A percentile compares a stretch with the other conserved stretches of the same genome.
These are phyloP conservation scores for Trimorus sp. DNA, from an alignment of 2,888 invertebrate genomes.

Conservation along the genomic window DNA sequence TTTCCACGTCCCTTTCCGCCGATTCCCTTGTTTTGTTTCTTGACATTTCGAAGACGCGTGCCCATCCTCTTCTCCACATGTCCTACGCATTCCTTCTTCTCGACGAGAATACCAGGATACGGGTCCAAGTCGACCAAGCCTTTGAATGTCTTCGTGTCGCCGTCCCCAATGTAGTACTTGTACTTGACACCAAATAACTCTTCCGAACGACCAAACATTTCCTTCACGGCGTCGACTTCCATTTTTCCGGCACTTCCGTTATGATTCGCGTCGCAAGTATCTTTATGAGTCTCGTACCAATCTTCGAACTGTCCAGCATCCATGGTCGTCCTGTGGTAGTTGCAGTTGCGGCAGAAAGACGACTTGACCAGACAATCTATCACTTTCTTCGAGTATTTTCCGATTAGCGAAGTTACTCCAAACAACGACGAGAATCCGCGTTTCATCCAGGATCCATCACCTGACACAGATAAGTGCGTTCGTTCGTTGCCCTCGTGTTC, in stretches of 20 bases:
- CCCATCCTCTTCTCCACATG: conserved; percentile 4
- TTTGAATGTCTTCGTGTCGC: conserved; percentile 5
- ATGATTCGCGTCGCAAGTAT: conserved; percentile 16
- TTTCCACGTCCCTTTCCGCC: conserved; percentile 12
- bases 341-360: conserved; percentile 11
- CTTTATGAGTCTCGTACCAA: conserved; percentile 23
- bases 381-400: conserved; percentile 51
- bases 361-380: conserved; percentile 7
- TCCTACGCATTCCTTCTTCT: conserved; percentile 5
- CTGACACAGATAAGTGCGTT: conserved; percentile 28
- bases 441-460: conserved; percentile 29
- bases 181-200: conserved; percentile 15
- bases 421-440: conserved; percentile 18
- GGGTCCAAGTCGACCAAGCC: not conserved
- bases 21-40: conserved; percentile 2
- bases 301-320: conserved; percentile 10
- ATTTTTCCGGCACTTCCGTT: not conserved
- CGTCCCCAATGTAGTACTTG: conserved; percentile 4
- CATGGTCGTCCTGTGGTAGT: not conserved
- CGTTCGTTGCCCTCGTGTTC: conserved; percentile 22
- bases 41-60: conserved; percentile 3
- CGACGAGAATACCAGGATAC: not conserved
- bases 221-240: conserved; percentile 7
- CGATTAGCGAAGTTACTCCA: conserved; percentile 46
- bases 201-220: conserved; percentile 14